phyloP scores from a whole-genome alignment of 1,140 invertebrate species.

The Cydia strobilella region DNA sequence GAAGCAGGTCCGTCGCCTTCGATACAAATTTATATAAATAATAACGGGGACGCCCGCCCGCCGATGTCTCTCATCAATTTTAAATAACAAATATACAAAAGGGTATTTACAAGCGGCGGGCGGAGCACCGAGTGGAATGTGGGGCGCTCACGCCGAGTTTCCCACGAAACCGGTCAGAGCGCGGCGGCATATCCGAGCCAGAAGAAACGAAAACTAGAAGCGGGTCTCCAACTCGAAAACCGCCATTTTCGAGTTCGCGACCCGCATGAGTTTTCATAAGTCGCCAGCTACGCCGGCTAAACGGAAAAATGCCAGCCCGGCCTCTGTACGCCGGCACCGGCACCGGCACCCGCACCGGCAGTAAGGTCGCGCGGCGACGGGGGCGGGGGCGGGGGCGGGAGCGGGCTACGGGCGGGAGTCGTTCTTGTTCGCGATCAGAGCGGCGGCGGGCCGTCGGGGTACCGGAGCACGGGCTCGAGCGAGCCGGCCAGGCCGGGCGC shows the following conservation, averaged over 20 bases:
- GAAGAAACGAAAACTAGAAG: slow-evolving; percentile 27
- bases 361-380: no score
- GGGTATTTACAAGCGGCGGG: slow-evolving; percentile 54
- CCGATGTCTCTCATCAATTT: slow-evolving; percentile 41
- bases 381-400: not conserved
- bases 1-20: slow-evolving; percentile 57
- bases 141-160: slow-evolving; percentile 51
- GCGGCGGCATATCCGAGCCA: slow-evolving; percentile 36
- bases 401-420: not conserved
- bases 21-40: slow-evolving; percentile 47
- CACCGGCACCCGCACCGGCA: no score
- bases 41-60: slow-evolving; percentile 50
- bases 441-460: slow-evolving; percentile 94
- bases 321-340: not conserved
- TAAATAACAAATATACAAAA: slow-evolving; percentile 73
- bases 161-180: slow-evolving; percentile 48
- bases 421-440: slow-evolving; percentile 80
- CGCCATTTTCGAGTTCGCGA: not conserved
- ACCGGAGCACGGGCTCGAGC: slow-evolving; percentile 91
- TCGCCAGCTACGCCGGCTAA: slow-evolving; percentile 30
- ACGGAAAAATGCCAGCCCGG: slow-evolving; percentile 30
- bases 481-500: slow-evolving; percentile 91
- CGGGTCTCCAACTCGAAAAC: slow-evolving; percentile 1
- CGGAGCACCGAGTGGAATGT: slow-evolving; percentile 49
- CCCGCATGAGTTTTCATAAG: not conserved